Conservation (phyloP, 2,797 vertebrate genomes). For the Phylloscopus collybita region DNA sequence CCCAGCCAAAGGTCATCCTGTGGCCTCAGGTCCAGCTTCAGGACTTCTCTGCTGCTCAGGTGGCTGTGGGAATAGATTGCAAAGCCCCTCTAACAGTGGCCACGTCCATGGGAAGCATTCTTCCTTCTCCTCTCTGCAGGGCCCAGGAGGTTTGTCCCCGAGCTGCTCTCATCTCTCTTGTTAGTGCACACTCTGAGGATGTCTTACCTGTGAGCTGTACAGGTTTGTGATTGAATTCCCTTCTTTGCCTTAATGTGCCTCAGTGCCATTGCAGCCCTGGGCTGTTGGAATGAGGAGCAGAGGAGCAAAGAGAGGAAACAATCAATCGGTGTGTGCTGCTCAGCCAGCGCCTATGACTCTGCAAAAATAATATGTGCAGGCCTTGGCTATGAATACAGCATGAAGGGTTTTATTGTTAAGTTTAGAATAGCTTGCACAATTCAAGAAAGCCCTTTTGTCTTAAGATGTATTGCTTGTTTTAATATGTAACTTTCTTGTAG, state of each 20-base stretch:
- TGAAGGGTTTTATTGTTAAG: too few species aligned
- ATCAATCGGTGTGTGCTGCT: constrained; percentile 43
- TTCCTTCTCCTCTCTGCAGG: background rate
- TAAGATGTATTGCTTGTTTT: too few species aligned
- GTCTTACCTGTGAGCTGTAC: background rate
- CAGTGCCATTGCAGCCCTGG: background rate
- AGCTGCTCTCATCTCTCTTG: background rate
- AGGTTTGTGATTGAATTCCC: background rate
- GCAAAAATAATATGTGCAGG: too few species aligned
- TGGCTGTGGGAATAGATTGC: background rate
- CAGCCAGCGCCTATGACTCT: background rate
- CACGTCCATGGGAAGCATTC: accelerated
- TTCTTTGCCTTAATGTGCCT: background rate
- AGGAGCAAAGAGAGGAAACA: constrained; percentile 63
- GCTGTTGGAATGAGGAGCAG: constrained; percentile 24
- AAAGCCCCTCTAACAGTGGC: background rate
- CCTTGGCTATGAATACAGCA: too few species aligned
- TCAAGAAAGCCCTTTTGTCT: too few species aligned
- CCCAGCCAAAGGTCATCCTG: background rate
- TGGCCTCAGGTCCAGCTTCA: background rate
- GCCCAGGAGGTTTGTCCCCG: background rate
- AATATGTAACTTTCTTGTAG: too few species aligned
- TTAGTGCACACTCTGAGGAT: background rate
- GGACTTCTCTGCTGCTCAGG: background rate
- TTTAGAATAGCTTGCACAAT: too few species aligned